Evolutionary conservation across 2,797 vertebrate species (phyloP).

Genomic region (Poecilia wingei): DNA sequence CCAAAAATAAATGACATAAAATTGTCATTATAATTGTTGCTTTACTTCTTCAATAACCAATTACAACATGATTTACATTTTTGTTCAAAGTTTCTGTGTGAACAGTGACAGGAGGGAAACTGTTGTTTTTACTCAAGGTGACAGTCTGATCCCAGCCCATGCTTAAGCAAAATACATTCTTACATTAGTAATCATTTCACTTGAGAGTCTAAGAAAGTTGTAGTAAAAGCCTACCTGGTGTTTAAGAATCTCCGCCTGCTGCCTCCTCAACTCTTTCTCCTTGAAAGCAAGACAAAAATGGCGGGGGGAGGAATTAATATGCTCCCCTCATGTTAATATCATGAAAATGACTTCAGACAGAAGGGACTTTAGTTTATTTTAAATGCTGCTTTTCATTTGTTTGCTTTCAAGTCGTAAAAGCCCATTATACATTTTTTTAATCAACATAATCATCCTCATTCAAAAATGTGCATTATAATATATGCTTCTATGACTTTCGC

Average conservation of each 20-base stretch:
- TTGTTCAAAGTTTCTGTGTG: background rate
- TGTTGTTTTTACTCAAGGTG: background rate
- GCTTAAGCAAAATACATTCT: background rate
- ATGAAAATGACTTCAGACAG: conserved; percentile 59
- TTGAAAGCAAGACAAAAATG: conserved; percentile 76
- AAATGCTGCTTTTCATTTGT: conserved; percentile 43
- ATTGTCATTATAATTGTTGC: background rate
- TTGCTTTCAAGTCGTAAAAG: conserved; percentile 14
- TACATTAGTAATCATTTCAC: conserved; percentile 48
- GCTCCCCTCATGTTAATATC: conserved; percentile 60
- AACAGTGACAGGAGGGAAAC: background rate
- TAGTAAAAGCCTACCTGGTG: conserved; percentile 88
- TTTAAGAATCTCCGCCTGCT: conserved; percentile 97
- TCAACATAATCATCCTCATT: background rate
- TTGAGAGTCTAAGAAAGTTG: conserved; percentile 45
- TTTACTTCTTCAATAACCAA: background rate
- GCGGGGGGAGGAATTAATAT: conserved; percentile 66
- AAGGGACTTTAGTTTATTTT: conserved; percentile 56
- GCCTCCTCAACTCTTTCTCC: conserved; percentile 98
- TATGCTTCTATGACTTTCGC: conserved; percentile 11
- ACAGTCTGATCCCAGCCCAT: conserved; percentile 2
- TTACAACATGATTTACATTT: background rate
- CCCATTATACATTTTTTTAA: background rate
- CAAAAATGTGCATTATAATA: background rate
- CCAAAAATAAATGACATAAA: background rate